A percentile compares a stretch with the other conserved stretches of the same genome.
Conservation (phyloP, 2,113 vertebrate genomes). For the Tragulus kanchil region DNA sequence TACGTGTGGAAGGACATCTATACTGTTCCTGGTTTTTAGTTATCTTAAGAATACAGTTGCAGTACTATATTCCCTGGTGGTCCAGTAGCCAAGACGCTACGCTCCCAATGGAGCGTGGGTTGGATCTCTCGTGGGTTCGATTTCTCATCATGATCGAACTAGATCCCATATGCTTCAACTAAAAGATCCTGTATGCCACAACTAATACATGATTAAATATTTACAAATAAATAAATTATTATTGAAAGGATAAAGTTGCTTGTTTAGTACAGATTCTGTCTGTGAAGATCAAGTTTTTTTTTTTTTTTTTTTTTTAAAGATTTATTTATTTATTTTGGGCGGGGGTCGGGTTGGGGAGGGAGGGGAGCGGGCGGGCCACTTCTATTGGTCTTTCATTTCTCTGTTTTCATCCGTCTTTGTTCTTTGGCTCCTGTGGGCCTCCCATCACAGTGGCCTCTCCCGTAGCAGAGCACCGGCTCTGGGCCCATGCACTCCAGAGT, state of each 20-base stretch:
- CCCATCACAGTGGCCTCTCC: too few species aligned
- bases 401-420: too few species aligned
- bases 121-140: background rate
- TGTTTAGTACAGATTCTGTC: slow-evolving; percentile 4
- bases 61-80: background rate
- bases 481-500: too few species aligned
- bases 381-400: too few species aligned
- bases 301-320: background rate
- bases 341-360: too few species aligned
- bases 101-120: background rate
- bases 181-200: background rate
- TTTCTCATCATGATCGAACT: background rate
- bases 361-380: too few species aligned
- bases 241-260: background rate
- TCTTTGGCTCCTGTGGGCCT: too few species aligned
- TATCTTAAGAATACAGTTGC: background rate
- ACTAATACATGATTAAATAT: background rate
- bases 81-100: background rate
- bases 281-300: background rate
- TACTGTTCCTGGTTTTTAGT: background rate
- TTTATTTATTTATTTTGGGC: too few species aligned
- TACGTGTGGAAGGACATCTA: background rate
- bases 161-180: background rate
- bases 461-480: too few species aligned
- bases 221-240: background rate